A percentile compares a stretch with the other conserved stretches of the same genome.
Evolutionary conservation across 2,888 invertebrate genomes (phyloP).

Genomic region (Phyto melanocephala): DNA sequence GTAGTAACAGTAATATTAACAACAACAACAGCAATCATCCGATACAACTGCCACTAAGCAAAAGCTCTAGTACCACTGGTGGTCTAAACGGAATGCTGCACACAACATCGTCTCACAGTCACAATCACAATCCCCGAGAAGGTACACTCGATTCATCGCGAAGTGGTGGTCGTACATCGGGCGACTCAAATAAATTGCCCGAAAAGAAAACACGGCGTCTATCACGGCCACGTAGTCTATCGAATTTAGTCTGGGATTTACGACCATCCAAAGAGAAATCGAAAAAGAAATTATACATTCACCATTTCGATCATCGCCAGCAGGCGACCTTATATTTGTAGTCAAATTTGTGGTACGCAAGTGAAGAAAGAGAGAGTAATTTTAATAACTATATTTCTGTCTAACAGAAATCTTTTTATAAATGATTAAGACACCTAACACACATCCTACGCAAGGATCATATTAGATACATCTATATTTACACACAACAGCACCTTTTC

Average conservation of each 20-base stretch:
- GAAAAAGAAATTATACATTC: constrained; percentile 79
- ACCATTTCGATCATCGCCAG: constrained; percentile 79
- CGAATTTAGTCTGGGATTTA: constrained; percentile 91
- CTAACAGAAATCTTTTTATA: constrained; percentile 12
- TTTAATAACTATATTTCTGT: neutral
- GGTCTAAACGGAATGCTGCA: constrained; percentile 65
- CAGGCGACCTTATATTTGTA: constrained; percentile 79
- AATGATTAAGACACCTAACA: constrained; percentile 8
- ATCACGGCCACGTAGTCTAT: constrained; percentile 90
- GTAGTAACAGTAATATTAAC: constrained; percentile 73
- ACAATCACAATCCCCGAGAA: constrained; percentile 80
- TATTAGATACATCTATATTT: neutral
- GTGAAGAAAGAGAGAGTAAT: neutral
- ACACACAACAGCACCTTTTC: constrained; percentile 2
- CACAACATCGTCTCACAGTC: constrained; percentile 40
- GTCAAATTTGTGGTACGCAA: constrained; percentile 56
- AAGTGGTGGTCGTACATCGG: constrained; percentile 91
- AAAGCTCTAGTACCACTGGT: constrained; percentile 77
- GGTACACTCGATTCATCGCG: constrained; percentile 94
- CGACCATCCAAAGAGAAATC: constrained; percentile 79
- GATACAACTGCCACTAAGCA: constrained; percentile 69
- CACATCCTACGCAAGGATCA: constrained; percentile 1
- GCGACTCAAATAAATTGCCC: constrained; percentile 89
- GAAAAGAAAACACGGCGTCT: constrained; percentile 90
- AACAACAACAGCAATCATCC: constrained; percentile 69